These are phyloP conservation scores for Erythrocebus patas DNA, from an alignment of 2,113 vertebrate genomes.

Conservation along the genomic window DNA sequence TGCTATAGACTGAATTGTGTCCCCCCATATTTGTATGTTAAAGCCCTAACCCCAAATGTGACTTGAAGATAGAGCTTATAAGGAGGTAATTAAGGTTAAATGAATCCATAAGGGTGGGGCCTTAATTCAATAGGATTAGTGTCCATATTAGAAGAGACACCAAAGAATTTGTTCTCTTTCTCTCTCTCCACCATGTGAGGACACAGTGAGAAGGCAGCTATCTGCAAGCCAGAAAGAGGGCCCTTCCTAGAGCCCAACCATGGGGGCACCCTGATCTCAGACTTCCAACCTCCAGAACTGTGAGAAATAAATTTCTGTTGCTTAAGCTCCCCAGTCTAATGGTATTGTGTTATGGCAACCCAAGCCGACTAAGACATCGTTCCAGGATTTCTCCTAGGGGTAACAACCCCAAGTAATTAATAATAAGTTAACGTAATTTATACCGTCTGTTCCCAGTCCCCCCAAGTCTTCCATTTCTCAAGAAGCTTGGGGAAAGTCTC, in stretches of 20 bases:
- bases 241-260: conserved; percentile 4
- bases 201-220: not conserved
- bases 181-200: not conserved
- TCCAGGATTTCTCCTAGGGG: not conserved
- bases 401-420: not conserved
- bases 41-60: not conserved
- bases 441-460: not conserved
- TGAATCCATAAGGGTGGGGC: not conserved
- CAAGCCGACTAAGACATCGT: not conserved
- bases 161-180: not conserved
- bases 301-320: not conserved
- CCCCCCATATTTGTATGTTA: not conserved
- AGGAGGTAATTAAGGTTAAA: not conserved
- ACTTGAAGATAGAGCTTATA: not conserved
- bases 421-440: not conserved
- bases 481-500: conserved; percentile 23
- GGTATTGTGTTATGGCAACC: conserved; percentile 3
- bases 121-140: not conserved
- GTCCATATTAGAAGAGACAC: not conserved
- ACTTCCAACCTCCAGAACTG: not conserved
- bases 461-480: not conserved
- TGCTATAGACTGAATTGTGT: not conserved
- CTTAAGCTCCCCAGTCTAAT: not conserved
- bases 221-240: not conserved
- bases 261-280: not conserved